phyloP scores from a whole-genome alignment of 2,113 vertebrate genomes.

The Festucalex cinctus region DNA sequence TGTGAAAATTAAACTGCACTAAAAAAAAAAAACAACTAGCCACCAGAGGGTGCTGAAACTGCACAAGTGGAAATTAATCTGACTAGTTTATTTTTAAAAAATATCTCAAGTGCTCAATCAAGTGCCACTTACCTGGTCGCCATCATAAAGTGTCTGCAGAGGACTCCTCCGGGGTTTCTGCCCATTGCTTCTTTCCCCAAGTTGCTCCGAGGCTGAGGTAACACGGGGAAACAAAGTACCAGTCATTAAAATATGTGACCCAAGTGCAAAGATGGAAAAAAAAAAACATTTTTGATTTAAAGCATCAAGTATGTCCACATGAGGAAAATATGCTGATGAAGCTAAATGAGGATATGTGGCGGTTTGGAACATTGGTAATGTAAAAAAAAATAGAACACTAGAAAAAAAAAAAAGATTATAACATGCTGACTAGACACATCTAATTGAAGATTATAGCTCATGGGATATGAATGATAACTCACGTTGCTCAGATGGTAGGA shows the following conservation, averaged over 20 bases:
- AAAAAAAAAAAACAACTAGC: too few species aligned
- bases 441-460: neutral
- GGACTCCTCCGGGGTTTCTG: slow-evolving; percentile 80
- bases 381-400: neutral
- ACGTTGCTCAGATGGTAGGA: neutral
- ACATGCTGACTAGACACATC: neutral
- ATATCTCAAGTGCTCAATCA: too few species aligned
- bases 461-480: neutral
- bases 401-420: neutral
- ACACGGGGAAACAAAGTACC: slow-evolving; percentile 26
- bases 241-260: slow-evolving; percentile 4
- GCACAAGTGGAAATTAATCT: too few species aligned
- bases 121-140: slow-evolving; percentile 80
- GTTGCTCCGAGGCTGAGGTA: slow-evolving; percentile 64
- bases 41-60: too few species aligned
- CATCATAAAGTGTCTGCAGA: slow-evolving; percentile 80
- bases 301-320: neutral
- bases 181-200: slow-evolving; percentile 60
- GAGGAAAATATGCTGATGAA: neutral
- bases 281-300: neutral
- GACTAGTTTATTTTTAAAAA: too few species aligned
- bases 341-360: neutral
- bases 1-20: too few species aligned
- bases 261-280: neutral
- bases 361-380: neutral